phyloP scores from a whole-genome alignment of 1,140 invertebrate species.

The Penaeus chinensis region DNA sequence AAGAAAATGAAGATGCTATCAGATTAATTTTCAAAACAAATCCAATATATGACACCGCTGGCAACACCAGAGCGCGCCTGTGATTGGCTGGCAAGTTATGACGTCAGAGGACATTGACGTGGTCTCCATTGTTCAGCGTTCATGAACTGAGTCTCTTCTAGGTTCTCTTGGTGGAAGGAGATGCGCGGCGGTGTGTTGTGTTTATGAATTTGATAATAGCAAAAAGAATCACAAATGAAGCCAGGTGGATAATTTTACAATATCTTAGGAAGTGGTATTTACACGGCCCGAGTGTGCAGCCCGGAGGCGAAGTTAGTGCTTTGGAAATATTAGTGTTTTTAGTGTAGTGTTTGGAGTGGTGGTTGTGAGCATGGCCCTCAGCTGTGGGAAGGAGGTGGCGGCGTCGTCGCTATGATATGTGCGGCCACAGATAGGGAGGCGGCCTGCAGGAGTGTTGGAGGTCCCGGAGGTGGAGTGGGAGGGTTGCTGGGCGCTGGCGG shows the following conservation, averaged over 20 bases:
- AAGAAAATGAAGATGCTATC: constrained; percentile 5
- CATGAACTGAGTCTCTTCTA: constrained; percentile 56
- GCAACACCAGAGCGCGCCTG: not conserved
- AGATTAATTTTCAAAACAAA: too few relatives aligned
- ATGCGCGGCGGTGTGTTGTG: constrained; percentile 52
- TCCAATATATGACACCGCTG: too few relatives aligned
- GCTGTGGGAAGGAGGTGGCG: constrained; percentile 29
- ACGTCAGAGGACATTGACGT: constrained; percentile 65
- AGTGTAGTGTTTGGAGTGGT: constrained; percentile 30
- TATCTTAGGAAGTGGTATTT: constrained; percentile 51
- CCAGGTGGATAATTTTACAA: constrained; percentile 55
- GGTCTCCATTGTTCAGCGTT: constrained; percentile 63
- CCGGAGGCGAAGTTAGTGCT: constrained; percentile 19
- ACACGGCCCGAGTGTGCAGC: not conserved
- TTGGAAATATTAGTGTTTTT: constrained; percentile 17
- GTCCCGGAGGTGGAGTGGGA: constrained; percentile 26
- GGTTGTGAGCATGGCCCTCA: constrained; percentile 30
- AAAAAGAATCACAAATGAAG: constrained; percentile 48
- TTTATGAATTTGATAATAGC: constrained; percentile 52
- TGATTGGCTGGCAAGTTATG: constrained; percentile 55
- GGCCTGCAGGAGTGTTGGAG: constrained; percentile 55
- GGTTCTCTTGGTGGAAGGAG: constrained; percentile 53
- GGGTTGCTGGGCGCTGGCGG: constrained; percentile 55
- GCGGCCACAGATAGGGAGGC: constrained; percentile 57
- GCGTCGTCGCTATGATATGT: constrained; percentile 62